Base-by-base conservation (phyloP, 2,888 invertebrate species). In the Homarus gammarus region DNA sequence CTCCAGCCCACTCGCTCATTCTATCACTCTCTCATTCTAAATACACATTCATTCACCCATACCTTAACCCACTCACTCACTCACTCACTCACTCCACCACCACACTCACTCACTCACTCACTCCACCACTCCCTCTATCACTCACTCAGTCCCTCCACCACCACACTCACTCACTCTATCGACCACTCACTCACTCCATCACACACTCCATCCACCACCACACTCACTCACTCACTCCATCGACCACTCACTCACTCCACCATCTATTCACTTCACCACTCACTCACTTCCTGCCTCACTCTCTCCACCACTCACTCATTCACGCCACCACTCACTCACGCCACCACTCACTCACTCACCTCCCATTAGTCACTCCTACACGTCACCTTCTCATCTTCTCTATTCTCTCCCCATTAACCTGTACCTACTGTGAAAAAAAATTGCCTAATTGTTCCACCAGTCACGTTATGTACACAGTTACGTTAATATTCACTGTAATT, bases 21-120 rank as follows among this genome's bases (percentile, higher is more conserved):
- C 73, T 73, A 31, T 73, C 73, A 33, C 73, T 73, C 73, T 73
- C 73, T 73, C 73, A 33, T 36, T 73, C 73, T 73, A 36, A n/a
- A n/a, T n/a, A n/a, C n/a, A n/a, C n/a, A n/a, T n/a, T n/a, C n/a
- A n/a, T n/a, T n/a, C n/a, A n/a, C n/a, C n/a, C n/a, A n/a, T n/a
- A n/a, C n/a, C n/a, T n/a, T n/a, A n/a, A n/a, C n/a, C n/a, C n/a
- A n/a, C n/a, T n/a, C n/a, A n/a, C n/a, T n/a, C n/a, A n/a, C n/a
- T n/a, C n/a, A n/a, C n/a, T 10, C 27, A 1, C n/a, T 10, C n/a
- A 2, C 70, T 36, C 33, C 2, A 27, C 22, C 3, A n/a, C 31
- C 2, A 64, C 64, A 31, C 1, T 15, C 70, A 0, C 10, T 36
- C 31, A 3, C 70, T 70, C 70, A 27, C 70, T 70, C n/a, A 2